Evolutionary conservation across 2,888 invertebrate genomes (phyloP), one percentile per base, ranked within the genome.

Genomic region (Nycteola revayana): DNA sequence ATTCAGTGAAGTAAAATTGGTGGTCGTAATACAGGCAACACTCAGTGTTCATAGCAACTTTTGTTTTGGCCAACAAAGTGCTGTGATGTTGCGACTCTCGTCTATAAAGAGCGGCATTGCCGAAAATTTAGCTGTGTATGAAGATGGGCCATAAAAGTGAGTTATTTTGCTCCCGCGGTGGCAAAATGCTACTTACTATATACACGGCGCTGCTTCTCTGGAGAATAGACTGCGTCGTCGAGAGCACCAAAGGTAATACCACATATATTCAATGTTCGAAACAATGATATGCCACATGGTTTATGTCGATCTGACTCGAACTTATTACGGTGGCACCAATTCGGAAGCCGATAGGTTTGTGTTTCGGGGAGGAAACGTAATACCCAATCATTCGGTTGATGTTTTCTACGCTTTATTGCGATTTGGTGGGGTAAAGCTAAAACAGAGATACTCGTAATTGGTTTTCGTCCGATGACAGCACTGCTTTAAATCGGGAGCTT

Each of bases 171-270:
- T 66, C 49, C 42, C 60, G 69, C 40, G 61, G 66, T 49, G 60
- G 70, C 79, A 87, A 85, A 66, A 86, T 87, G 85, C 67, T 86
- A 38, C 72, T 82, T 45, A 81, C 78, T 36, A 38, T 83, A 32
- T 86, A 77, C 62, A 63, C 73, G 32, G 77, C 78, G 32, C 52
- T 88, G 51, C 76, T 87, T 57, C 77, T 87, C 46, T 86, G 83
- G 83, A 78, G 81, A 64, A 69, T 85, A 49, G 85, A 86, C 74
- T 78, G 75, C 49, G 75, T 77, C 55, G 88, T 83, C 44, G 87
- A 84, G 54, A 86, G 84, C 58, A 81, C 83, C 40, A 87, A 82
- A 85, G 87, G 87, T 87, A 77, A 76, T 61, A 51, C 35, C 43
- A 35, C 46, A 39, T 50, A 36, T 53, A 37, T 42, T 52, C 42